Conservation (phyloP, 2,888 invertebrate genomes). For the Clistopyga incitator region DNA sequence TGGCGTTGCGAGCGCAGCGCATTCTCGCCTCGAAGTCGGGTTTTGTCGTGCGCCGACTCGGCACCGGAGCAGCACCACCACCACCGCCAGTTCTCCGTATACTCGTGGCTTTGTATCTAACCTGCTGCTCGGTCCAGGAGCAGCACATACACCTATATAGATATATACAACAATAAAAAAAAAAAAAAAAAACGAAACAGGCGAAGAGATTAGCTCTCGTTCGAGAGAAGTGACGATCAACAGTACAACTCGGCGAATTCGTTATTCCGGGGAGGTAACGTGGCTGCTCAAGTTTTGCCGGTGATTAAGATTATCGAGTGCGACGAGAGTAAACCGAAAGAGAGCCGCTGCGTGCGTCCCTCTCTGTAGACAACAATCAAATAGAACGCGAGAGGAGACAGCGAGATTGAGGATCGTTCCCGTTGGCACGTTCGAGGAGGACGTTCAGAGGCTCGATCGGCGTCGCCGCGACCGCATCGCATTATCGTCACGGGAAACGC, state of each 20-base stretch:
- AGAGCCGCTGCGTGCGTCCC: neutral
- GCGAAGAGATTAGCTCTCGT: conserved; percentile 2
- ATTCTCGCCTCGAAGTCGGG: neutral
- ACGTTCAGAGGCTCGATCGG: conserved; percentile 44
- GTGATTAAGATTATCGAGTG: neutral
- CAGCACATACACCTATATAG: neutral
- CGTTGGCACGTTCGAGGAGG: neutral
- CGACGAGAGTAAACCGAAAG: neutral
- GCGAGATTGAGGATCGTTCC: neutral
- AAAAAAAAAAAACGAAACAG: neutral
- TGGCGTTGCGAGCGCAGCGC: neutral
- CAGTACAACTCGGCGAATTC: neutral
- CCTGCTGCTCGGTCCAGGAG: conserved; percentile 10
- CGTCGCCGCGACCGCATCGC: conserved; percentile 46
- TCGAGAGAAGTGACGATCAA: neutral
- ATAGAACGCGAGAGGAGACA: neutral
- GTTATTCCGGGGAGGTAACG: neutral
- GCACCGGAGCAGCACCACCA: conserved; percentile 9
- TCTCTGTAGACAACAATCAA: neutral
- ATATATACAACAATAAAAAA: neutral
- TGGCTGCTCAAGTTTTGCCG: neutral
- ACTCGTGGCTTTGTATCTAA: conserved; percentile 21
- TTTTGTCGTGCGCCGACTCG: conserved; percentile 17
- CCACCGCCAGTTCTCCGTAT: neutral
- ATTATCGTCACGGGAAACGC: conserved; percentile 55